Conservation (phyloP, 2,888 invertebrate species). For the Apamea monoglypha region DNA sequence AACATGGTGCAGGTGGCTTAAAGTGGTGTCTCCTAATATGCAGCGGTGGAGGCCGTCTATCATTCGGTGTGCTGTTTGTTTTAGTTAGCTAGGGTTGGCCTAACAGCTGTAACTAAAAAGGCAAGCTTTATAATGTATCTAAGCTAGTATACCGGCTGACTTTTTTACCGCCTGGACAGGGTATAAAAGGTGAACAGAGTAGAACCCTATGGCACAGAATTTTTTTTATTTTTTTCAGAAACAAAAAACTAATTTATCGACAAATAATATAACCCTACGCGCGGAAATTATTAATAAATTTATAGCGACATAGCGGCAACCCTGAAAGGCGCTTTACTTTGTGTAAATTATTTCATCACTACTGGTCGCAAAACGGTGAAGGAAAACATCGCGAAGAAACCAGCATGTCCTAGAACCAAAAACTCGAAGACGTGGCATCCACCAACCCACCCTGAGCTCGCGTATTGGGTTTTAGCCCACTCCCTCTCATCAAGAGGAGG, state of each 20-base stretch:
- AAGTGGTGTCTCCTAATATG: constrained; percentile 51
- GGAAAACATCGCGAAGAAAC: neutral
- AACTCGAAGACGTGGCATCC: neutral
- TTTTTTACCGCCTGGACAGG: neutral
- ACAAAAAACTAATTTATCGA: no score
- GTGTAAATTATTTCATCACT: neutral
- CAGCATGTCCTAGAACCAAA: neutral
- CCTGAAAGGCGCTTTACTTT: neutral
- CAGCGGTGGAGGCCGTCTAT: constrained; percentile 55
- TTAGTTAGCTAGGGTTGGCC: constrained; percentile 47
- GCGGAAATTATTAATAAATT: no score
- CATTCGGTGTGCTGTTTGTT: constrained; percentile 61
- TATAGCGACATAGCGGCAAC: neutral
- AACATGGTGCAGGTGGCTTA: constrained; percentile 39
- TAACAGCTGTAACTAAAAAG: neutral
- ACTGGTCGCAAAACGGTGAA: neutral
- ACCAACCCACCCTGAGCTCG: neutral
- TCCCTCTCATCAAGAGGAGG: neutral
- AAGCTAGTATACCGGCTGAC: neutral
- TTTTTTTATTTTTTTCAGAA: no score
- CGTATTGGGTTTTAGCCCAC: neutral
- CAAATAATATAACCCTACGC: no score
- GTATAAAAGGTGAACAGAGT: no score
- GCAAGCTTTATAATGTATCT: neutral
- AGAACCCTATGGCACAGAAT: no score